Conservation (phyloP, 2,113 vertebrate genomes). For the Hemibates koningsi region DNA sequence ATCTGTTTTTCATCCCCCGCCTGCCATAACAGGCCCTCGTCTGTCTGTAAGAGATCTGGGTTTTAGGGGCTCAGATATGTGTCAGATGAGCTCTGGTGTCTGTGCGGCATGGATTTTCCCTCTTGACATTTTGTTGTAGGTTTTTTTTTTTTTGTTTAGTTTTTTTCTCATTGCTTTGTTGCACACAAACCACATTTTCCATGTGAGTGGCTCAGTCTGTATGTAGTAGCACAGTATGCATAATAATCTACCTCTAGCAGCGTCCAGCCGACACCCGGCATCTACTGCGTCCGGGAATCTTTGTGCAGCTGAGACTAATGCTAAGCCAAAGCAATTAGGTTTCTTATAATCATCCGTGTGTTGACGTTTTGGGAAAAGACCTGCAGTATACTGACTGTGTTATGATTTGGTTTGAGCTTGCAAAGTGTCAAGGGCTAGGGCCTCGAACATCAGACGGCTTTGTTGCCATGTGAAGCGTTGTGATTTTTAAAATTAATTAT, state of each 20-base stretch:
- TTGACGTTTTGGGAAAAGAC: neutral
- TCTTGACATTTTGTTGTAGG: constrained; percentile 39
- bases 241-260: neutral
- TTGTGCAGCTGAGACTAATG: neutral
- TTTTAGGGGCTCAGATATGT: constrained; percentile 38
- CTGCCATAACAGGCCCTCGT: constrained; percentile 21
- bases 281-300: neutral
- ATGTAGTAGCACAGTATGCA: neutral
- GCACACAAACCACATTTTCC: constrained; percentile 48
- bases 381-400: neutral
- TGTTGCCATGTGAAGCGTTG: neutral
- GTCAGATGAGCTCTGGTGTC: constrained; percentile 41
- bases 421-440: neutral
- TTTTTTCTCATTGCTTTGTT: constrained; percentile 19
- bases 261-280: neutral
- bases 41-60: constrained; percentile 38
- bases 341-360: neutral
- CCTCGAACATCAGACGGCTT: neutral
- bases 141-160: neutral
- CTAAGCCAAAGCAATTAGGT: neutral
- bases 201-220: constrained; percentile 13
- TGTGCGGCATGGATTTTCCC: constrained; percentile 8
- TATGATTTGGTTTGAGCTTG: constrained; percentile 14
- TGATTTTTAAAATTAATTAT: constrained; percentile 41
- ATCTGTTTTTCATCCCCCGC: constrained; percentile 26